Evolutionary conservation across 2,113 vertebrate genomes (phyloP).

Genomic region (Corapipo altera): DNA sequence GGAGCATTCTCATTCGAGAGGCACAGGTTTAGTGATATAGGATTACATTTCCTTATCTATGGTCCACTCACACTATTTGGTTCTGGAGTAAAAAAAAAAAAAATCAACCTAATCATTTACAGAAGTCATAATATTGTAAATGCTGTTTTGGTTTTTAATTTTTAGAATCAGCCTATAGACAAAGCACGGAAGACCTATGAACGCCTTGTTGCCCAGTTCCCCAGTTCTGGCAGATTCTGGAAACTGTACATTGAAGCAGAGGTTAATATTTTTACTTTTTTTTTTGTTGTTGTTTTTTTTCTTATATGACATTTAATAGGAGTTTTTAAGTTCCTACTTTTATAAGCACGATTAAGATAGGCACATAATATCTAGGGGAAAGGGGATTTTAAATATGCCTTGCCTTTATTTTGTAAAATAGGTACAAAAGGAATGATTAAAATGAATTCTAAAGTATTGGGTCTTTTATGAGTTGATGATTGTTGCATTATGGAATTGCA

Average conservation of each 20-base stretch:
- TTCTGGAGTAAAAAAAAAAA: slow-evolving; percentile 74
- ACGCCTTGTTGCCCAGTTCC: slow-evolving; percentile 99
- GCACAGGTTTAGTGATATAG: slow-evolving; percentile 99
- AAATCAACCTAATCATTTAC: slow-evolving; percentile 68
- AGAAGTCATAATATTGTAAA: slow-evolving; percentile 81
- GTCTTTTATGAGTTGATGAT: slow-evolving; percentile 87
- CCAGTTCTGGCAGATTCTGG: slow-evolving; percentile 99
- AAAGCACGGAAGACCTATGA: slow-evolving; percentile 99
- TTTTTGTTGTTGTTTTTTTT: slow-evolving; percentile 74
- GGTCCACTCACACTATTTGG: slow-evolving; percentile 80
- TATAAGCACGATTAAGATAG: slow-evolving; percentile 68
- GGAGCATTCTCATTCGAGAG: slow-evolving; percentile 99
- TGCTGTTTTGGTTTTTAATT: slow-evolving; percentile 90
- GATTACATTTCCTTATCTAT: slow-evolving; percentile 97
- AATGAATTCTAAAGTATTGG: slow-evolving; percentile 79
- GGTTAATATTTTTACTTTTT: slow-evolving; percentile 91
- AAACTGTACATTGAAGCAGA: slow-evolving; percentile 99
- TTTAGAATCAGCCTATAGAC: slow-evolving; percentile 99
- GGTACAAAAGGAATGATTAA: slow-evolving; percentile 77
- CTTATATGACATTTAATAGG: slow-evolving; percentile 74
- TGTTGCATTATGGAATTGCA: slow-evolving; percentile 99
- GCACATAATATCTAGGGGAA: slow-evolving; percentile 63
- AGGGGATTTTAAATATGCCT: slow-evolving; percentile 69
- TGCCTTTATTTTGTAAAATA: slow-evolving; percentile 82
- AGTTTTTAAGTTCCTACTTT: slow-evolving; percentile 86